A percentile compares a stretch with the other conserved stretches of the same genome.
These are phyloP conservation scores for Deroplatys truncata DNA, from an alignment of 2,888 invertebrate species.

Conservation along the genomic window DNA sequence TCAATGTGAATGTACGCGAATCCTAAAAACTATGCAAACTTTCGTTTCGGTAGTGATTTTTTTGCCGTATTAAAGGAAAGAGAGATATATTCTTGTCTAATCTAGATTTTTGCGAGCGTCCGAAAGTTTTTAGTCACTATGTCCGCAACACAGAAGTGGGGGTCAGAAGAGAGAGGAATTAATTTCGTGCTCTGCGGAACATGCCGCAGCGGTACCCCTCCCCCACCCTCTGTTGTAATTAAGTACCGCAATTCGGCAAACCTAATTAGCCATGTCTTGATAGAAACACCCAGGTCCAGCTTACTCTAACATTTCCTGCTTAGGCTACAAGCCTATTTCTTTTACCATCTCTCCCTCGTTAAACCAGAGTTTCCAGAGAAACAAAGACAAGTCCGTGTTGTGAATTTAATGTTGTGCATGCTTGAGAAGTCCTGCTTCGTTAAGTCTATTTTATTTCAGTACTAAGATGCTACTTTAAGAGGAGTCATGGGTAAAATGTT, in stretches of 20 bases:
- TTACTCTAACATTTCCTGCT: neutral
- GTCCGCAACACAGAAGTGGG: neutral
- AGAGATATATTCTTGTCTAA: neutral
- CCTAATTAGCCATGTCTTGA: constrained; percentile 31
- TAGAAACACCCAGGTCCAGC: constrained; percentile 19
- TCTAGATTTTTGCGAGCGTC: neutral
- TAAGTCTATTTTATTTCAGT: neutral
- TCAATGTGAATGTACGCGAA: no score
- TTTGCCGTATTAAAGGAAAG: neutral
- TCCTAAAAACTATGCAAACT: no score
- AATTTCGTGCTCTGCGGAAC: constrained; percentile 29
- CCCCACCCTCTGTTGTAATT: constrained; percentile 21
- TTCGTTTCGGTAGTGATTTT: no score
- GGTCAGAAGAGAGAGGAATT: constrained; percentile 11
- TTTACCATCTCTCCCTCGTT: neutral
- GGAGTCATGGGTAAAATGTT: no score
- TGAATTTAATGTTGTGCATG: neutral
- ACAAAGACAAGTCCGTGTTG: neutral
- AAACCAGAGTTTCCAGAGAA: no score
- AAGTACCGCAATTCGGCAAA: constrained; percentile 28
- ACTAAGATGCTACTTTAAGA: neutral
- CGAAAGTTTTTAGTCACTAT: neutral
- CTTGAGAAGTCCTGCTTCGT: neutral
- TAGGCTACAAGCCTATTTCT: neutral
- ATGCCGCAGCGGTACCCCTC: constrained; percentile 4